These are phyloP conservation scores for Balearica regulorum DNA, from an alignment of 2,797 vertebrate species.

Conservation along the genomic window DNA sequence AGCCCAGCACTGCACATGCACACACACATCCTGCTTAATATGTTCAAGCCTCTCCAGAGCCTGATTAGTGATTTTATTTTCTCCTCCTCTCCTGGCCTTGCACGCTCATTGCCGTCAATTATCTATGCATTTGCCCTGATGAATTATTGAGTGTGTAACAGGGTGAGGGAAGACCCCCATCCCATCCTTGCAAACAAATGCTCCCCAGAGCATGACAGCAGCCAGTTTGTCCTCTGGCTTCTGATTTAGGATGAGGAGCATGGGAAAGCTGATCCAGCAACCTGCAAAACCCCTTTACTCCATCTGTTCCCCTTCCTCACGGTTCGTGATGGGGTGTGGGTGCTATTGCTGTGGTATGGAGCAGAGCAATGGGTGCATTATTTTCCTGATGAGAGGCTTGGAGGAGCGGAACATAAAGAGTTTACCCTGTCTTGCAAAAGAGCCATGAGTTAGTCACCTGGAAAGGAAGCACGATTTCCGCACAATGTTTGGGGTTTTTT, in stretches of 20 bases:
- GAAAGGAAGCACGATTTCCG: constrained; percentile 51
- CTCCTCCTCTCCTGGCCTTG: background rate
- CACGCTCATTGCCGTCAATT: constrained; percentile 18
- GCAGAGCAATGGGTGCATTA: background rate
- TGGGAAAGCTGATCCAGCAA: background rate
- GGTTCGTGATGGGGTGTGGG: background rate
- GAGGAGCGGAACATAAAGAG: background rate
- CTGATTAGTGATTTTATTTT: constrained; percentile 31
- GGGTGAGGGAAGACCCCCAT: background rate
- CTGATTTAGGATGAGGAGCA: background rate
- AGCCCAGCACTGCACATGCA: background rate
- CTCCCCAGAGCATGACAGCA: background rate
- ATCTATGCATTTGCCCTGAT: constrained; percentile 29
- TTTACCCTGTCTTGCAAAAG: background rate
- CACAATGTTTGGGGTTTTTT: background rate
- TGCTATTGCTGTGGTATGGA: background rate
- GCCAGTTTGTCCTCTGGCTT: background rate
- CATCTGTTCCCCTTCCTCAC: background rate
- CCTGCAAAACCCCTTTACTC: background rate
- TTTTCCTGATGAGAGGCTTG: background rate
- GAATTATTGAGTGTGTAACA: constrained; percentile 36
- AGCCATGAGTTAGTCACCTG: background rate
- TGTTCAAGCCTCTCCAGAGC: constrained; percentile 13
- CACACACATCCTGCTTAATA: background rate
- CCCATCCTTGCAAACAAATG: background rate